Evolutionary conservation across 2,888 invertebrate species (phyloP), one percentile per base, ranked within the genome.

Genomic region (Ormyrus pomaceus): DNA sequence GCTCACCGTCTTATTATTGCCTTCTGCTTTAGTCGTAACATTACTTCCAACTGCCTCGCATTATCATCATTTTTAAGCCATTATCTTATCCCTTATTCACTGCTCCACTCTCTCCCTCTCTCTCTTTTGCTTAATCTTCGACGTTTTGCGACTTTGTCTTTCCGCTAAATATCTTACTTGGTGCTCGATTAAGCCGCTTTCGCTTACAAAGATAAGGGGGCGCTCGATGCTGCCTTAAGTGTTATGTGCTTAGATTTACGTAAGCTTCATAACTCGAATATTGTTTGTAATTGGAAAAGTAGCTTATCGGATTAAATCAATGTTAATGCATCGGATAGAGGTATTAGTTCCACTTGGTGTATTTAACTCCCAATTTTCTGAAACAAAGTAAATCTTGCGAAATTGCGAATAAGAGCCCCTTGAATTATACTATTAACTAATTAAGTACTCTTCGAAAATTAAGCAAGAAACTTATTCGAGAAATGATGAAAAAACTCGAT

Each of bases 191-290:
- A 68, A 68, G 68, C 45, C 9, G 50, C 68, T 53, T 55, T 51
- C 19, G 65, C 19, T 68, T 68, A 68, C 68, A 11, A 45, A 53
- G 68, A 68, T 68, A 68, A 68, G 55, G n/a, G 34, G 19, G 45
- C 7, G 45, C n/a, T 68, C 55, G 68, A 68, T 55, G 13, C 68
- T 68, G 53, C 51, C 65, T 51, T 51, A 50, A 55, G 45, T 53
- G 51, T 34, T 51, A 55, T 68, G 34, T 34, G 50, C 34, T 68
- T 68, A 68, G 53, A 55, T 55, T 55, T 68, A 68, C 34, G 68
- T 68, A 68, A 55, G 10, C 55, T 68, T 55, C 19, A 6, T 68
- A 55, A 53, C 53, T 11, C 13, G 53, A 55, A 68, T 53, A 68
- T 55, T 68, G 55, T 53, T 68, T 55, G 34, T 55, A 45, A 55